phyloP scores from a whole-genome alignment of 64 coral and sea anemone genomes.

The Dendrophyllia cribrosa region DNA sequence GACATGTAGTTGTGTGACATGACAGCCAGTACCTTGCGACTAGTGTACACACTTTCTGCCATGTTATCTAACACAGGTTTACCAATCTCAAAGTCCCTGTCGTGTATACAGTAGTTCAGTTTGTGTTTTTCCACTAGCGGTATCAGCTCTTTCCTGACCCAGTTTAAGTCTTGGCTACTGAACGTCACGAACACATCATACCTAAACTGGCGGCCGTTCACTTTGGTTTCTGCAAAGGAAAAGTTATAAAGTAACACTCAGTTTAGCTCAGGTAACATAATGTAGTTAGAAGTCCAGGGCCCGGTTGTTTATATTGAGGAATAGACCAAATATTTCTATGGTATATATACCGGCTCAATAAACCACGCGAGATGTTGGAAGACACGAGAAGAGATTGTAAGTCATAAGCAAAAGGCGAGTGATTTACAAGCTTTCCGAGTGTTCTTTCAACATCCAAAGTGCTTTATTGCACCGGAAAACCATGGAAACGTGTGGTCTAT shows the following conservation, averaged over 20 bases:
- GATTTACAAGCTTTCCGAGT: no score
- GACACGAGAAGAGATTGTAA: no score
- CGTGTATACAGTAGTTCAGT: constrained; percentile 69
- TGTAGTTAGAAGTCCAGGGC: no score
- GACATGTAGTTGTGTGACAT: constrained; percentile 73
- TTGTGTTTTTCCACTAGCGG: constrained; percentile 70
- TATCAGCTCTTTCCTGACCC: constrained; percentile 58
- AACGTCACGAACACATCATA: constrained; percentile 78
- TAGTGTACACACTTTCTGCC: constrained; percentile 74
- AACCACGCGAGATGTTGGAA: no score
- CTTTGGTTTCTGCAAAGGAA: background rate
- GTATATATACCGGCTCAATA: no score
- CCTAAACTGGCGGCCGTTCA: constrained; percentile 13
- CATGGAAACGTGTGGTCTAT: no score
- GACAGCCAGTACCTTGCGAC: constrained; percentile 49
- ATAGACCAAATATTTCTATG: no score
- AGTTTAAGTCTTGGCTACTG: constrained; percentile 67
- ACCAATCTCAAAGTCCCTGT: constrained; percentile 65
- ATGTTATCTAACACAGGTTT: constrained; percentile 73
- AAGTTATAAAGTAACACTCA: background rate
- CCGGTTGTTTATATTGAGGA: no score
- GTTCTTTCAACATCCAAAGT: no score
- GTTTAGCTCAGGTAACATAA: no score
- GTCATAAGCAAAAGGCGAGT: no score
- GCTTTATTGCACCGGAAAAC: no score